Evolutionary conservation across 2,888 invertebrate species (phyloP), one percentile per base, ranked within the genome.

Genomic region (Spisula subtruncata): DNA sequence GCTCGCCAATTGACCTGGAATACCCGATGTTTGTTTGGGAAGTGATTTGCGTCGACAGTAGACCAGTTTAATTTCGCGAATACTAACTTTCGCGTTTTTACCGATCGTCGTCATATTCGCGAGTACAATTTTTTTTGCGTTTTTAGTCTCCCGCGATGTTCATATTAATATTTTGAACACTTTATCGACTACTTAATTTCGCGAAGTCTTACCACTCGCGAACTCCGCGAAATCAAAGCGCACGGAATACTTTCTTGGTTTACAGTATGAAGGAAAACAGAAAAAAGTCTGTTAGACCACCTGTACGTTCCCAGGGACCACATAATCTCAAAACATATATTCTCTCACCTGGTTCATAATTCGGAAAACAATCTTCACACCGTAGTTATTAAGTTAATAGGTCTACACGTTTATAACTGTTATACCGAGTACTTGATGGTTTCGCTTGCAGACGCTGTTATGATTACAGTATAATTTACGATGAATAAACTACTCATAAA

Each of bases 311-410:
- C 60, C 25, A 8, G 20, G 60, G 60, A 60, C 60, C 60, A 60
- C 60, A 60, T 60, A 20, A 60, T 60, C n/a, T 60, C 60, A 60
- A 60, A 60, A 60, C 60, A 60, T n/a, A 25, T 60, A 5, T n/a
- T 2, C 8, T 60, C n/a, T 60, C 60, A 6, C 20, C 18, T 18
- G 14, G 6, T n/a, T 4, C 25, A 5, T 60, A n/a, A 60, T 60
- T 14, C 20, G 14, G 60, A 60, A 20, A 60, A 60, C 60, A 60
- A 41, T 60, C 12, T 60, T 60, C 60, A 25, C 60, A 2, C 2
- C 18, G 18, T 60, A 8, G 60, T 20, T 18, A 60, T 60, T n/a
- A 60, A 60, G 25, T 25, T n/a, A 6, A 60, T 60, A 2, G 25
- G 60, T n/a, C n/a, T 60, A 18, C n/a, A 6, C 25, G 18, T 4